phyloP scores from a whole-genome alignment of 23 tunicate genomes.

The Trididemnum clinides region DNA sequence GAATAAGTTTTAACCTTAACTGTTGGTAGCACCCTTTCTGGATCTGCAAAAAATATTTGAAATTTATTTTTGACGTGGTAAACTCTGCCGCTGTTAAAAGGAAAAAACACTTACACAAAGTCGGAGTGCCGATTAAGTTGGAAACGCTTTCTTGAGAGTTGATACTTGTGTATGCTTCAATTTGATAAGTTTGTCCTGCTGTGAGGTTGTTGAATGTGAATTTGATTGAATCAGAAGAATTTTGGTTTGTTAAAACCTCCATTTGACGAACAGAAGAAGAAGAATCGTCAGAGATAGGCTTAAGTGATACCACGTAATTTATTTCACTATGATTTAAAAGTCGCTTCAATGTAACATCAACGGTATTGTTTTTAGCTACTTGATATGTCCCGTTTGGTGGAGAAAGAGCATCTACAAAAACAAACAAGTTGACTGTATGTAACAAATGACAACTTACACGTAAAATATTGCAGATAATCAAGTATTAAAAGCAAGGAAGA shows the following conservation, averaged over 20 bases:
- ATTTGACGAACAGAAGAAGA: not conserved
- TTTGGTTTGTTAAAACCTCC: not conserved
- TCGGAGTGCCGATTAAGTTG: conserved; percentile 1
- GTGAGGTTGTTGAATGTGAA: conserved; percentile 33
- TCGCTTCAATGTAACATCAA: conserved; percentile 38
- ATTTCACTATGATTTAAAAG: not conserved
- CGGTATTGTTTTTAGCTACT: conserved; percentile 22
- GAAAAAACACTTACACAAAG: conserved; percentile 47
- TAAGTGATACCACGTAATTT: conserved; percentile 42
- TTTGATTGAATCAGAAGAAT: no score
- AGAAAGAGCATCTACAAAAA: no score
- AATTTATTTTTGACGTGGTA: no score
- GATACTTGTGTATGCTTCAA: conserved; percentile 20
- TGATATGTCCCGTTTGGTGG: conserved; percentile 23
- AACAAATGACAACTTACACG: no score
- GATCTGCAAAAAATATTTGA: no score
- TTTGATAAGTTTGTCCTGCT: conserved; percentile 45
- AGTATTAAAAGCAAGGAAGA: no score
- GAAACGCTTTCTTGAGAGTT: conserved; percentile 30
- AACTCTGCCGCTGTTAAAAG: no score
- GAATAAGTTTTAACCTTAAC: no score
- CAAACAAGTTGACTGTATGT: no score
- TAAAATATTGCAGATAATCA: no score
- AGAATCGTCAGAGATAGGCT: conserved; percentile 9
- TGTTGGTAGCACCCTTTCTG: no score